Evolutionary conservation across 2,113 vertebrate species (phyloP).

Genomic region (Oryzias curvinotus): DNA sequence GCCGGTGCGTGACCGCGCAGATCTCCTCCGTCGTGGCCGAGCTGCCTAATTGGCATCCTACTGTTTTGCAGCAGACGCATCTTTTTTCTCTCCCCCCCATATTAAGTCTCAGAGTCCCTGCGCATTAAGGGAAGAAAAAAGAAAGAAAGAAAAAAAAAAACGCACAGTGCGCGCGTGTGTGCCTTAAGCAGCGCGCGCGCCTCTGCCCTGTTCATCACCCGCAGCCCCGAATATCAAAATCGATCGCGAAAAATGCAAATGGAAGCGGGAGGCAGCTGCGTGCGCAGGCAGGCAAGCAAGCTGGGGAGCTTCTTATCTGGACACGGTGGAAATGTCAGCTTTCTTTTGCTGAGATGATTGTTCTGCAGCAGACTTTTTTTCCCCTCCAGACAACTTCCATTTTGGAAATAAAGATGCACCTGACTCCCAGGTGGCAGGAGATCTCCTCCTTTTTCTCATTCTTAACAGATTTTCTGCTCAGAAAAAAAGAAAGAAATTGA

Average conservation of each 20-base stretch:
- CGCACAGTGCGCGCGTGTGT: slow-evolving; percentile 26
- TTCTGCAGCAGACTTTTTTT: slow-evolving; percentile 4
- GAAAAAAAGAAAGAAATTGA: background rate
- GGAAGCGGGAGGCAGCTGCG: slow-evolving; percentile 36
- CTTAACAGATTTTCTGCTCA: background rate
- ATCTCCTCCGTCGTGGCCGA: slow-evolving; percentile 61
- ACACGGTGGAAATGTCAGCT: slow-evolving; percentile 48
- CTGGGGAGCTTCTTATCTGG: slow-evolving; percentile 40
- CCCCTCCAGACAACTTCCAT: slow-evolving; percentile 17
- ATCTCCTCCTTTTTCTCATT: background rate
- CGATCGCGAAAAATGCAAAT: slow-evolving; percentile 68
- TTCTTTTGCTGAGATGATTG: slow-evolving; percentile 28
- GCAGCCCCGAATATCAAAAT: slow-evolving; percentile 60
- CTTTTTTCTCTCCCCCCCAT: slow-evolving; percentile 42
- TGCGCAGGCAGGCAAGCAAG: slow-evolving; percentile 30
- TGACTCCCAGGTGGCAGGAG: background rate
- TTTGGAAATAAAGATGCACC: slow-evolving; percentile 19
- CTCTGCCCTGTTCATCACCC: slow-evolving; percentile 48
- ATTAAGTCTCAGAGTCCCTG: slow-evolving; percentile 64
- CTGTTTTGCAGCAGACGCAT: slow-evolving; percentile 69
- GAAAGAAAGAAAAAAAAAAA: too few species aligned
- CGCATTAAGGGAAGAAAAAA: background rate
- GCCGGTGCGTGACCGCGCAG: slow-evolving; percentile 53
- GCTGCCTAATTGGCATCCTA: slow-evolving; percentile 73
- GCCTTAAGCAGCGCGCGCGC: slow-evolving; percentile 39